A percentile compares a stretch with the other conserved stretches of the same genome.
These are phyloP conservation scores for Sericinus montela DNA, from an alignment of 2,888 invertebrate species.

Conservation along the genomic window DNA sequence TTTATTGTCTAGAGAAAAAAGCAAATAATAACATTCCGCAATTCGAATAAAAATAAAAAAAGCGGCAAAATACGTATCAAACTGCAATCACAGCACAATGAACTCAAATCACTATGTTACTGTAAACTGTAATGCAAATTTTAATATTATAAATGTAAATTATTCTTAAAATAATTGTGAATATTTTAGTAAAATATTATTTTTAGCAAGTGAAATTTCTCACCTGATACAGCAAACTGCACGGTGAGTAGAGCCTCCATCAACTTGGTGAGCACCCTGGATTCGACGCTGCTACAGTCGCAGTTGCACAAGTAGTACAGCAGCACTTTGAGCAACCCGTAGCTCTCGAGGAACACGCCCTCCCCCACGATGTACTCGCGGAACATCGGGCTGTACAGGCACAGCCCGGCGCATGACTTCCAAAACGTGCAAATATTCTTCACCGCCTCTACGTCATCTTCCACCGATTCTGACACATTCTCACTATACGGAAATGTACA, in stretches of 20 bases:
- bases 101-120: too few relatives aligned
- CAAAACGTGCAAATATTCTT: slow-evolving; percentile 70
- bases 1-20: too few relatives aligned
- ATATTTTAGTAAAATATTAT: too few relatives aligned
- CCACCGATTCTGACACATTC: slow-evolving; percentile 31
- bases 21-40: too few relatives aligned
- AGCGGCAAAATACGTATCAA: too few relatives aligned
- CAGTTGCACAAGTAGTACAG: slow-evolving; percentile 44
- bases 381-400: slow-evolving; percentile 78
- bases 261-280: slow-evolving; percentile 51
- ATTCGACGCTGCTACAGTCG: slow-evolving; percentile 36
- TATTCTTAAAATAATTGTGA: too few relatives aligned
- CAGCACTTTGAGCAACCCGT: slow-evolving; percentile 54
- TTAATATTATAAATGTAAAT: too few relatives aligned
- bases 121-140: too few relatives aligned
- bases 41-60: too few relatives aligned
- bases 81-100: too few relatives aligned
- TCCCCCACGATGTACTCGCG: slow-evolving; percentile 60
- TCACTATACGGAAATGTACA: slow-evolving; percentile 27
- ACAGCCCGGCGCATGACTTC: slow-evolving; percentile 71
- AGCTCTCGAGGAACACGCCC: slow-evolving; percentile 52
- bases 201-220: slow-evolving; percentile 22
- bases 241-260: slow-evolving; percentile 66
- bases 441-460: slow-evolving; percentile 52
- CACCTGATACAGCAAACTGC: slow-evolving; percentile 64